Conservation (phyloP, 2,888 invertebrate species). For the Aphrophora alni region DNA sequence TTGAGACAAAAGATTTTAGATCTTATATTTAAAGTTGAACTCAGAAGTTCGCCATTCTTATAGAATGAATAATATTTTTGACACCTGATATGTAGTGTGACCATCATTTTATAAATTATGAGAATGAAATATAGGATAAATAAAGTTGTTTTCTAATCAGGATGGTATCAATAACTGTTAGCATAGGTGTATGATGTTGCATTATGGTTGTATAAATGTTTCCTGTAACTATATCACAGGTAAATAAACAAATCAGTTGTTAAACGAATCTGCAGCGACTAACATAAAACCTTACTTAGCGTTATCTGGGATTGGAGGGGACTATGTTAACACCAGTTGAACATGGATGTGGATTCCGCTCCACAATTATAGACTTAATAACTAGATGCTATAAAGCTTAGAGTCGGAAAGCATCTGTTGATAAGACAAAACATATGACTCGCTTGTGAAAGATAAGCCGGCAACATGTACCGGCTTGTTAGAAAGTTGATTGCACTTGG, state of each 20-base stretch:
- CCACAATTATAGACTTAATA: not conserved
- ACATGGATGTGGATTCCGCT: not conserved
- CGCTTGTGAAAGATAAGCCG: not conserved
- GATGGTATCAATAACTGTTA: not conserved
- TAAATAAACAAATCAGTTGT: not conserved
- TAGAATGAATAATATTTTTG: no score
- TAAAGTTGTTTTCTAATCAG: no score
- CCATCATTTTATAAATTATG: no score
- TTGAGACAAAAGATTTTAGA: no score
- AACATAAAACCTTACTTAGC: slow-evolving; percentile 9
- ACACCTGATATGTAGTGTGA: no score
- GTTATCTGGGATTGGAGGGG: not conserved
- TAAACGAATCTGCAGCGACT: not conserved
- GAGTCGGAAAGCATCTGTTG: not conserved
- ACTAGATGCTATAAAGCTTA: not conserved
- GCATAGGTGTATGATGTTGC: not conserved
- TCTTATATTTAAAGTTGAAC: no score
- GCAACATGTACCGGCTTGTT: not conserved
- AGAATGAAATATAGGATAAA: no score
- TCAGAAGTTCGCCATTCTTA: no score
- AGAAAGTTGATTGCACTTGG: not conserved
- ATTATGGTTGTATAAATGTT: not conserved
- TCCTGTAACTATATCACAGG: not conserved
- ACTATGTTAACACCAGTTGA: not conserved
- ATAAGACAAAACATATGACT: not conserved